phyloP scores from a whole-genome alignment of 2,888 invertebrate species.

The Halictus quadricinctus region DNA sequence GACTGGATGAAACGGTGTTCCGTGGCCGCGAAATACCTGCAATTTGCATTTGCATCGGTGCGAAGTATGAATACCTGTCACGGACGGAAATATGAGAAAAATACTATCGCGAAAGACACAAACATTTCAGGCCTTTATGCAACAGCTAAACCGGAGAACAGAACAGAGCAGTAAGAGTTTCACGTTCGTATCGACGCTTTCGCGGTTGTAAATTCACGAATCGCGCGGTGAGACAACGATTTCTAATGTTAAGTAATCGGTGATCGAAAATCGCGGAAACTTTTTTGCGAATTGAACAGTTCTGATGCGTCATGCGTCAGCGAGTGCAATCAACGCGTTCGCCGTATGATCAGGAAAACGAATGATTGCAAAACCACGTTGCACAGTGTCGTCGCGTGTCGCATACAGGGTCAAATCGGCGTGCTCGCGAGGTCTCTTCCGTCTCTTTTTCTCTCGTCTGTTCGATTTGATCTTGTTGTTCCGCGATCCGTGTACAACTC shows the following conservation, averaged over 20 bases:
- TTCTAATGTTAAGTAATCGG: not conserved
- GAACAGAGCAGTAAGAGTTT: not conserved
- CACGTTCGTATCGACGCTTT: not conserved
- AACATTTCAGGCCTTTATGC: slow-evolving; percentile 15
- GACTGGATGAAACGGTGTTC: not conserved
- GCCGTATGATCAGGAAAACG: not conserved
- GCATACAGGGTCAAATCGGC: slow-evolving; percentile 13
- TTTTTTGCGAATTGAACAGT: not conserved
- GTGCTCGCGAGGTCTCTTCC: not conserved
- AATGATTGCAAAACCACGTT: slow-evolving; percentile 24
- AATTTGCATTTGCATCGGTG: not conserved
- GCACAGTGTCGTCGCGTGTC: slow-evolving; percentile 19
- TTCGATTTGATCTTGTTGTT: not conserved
- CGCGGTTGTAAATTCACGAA: not conserved
- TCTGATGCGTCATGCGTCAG: not conserved
- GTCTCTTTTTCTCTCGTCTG: not conserved
- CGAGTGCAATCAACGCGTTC: not conserved
- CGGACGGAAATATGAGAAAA: slow-evolving; percentile 4
- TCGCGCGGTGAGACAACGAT: not conserved
- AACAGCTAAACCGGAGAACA: not conserved
- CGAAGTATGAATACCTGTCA: not conserved
- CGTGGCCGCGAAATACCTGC: not conserved
- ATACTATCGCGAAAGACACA: not conserved
- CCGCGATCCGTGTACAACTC: not conserved
- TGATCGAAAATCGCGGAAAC: not conserved